A percentile compares a stretch with the other conserved stretches of the same genome.
Conservation (phyloP, 2,113 vertebrate species). For the Mustela nigripes region DNA sequence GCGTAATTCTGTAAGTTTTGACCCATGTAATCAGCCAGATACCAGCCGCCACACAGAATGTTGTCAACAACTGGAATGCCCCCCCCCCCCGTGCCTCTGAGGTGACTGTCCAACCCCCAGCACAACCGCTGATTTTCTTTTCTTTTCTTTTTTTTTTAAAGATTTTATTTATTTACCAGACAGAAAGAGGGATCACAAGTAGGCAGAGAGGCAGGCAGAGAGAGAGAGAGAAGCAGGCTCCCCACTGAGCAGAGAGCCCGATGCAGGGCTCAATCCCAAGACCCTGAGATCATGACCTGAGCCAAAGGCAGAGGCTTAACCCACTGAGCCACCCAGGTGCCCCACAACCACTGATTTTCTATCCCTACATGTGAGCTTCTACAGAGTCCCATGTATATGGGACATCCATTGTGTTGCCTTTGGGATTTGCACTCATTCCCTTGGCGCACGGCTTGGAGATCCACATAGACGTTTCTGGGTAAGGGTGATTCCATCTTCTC, state of each 20-base stretch:
- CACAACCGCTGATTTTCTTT: neutral
- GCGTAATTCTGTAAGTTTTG: neutral
- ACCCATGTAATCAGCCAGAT: neutral
- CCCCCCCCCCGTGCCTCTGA: no score
- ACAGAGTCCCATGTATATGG: neutral
- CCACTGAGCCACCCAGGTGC: no score
- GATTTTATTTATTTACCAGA: no score
- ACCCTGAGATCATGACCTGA: no score
- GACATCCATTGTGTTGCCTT: neutral
- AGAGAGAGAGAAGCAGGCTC: no score
- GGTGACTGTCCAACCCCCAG: neutral
- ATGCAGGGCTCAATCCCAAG: no score
- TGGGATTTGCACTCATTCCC: neutral
- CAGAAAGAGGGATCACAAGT: no score
- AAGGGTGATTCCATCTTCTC: neutral
- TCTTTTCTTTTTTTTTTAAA: no score
- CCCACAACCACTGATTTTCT: neutral
- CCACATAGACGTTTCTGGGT: neutral
- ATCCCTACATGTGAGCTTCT: neutral
- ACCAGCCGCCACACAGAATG: neutral
- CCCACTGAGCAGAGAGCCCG: accelerated
- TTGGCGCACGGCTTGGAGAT: neutral
- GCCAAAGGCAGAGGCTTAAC: no score
- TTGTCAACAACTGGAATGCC: neutral
- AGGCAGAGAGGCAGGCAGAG: no score